Percentiles rank a stretch among this genome's conserved stretches.
phyloP scores from a whole-genome alignment of 2,888 invertebrate species.

The Craniophora ligustri region DNA sequence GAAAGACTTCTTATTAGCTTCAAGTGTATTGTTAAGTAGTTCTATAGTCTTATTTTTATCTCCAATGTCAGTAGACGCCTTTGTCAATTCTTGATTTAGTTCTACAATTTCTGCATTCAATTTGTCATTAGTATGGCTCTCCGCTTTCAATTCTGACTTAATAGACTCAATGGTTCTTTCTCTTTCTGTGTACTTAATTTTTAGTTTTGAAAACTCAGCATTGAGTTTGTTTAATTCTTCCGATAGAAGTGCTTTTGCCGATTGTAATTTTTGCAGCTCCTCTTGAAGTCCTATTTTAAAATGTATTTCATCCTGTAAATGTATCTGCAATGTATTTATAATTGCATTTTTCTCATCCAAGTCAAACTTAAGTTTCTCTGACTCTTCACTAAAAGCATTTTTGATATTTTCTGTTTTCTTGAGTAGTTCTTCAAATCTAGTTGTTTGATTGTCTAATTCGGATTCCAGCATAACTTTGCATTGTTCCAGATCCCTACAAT shows the following conservation, averaged over 20 bases:
- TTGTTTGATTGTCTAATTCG: slow-evolving; percentile 63
- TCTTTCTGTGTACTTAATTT: slow-evolving; percentile 57
- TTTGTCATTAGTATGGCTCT: slow-evolving; percentile 47
- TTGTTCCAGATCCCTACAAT: slow-evolving; percentile 61
- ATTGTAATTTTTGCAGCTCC: slow-evolving; percentile 59
- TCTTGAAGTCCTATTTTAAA: slow-evolving; percentile 67
- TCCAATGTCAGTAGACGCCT: slow-evolving; percentile 46
- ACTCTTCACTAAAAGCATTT: slow-evolving; percentile 61
- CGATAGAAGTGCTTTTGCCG: slow-evolving; percentile 49
- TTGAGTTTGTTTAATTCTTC: slow-evolving; percentile 57
- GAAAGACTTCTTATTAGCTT: slow-evolving; percentile 44
- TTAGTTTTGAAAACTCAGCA: slow-evolving; percentile 48
- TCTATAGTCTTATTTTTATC: slow-evolving; percentile 56
- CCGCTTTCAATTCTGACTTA: slow-evolving; percentile 59
- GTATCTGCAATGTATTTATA: slow-evolving; percentile 67
- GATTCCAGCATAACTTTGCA: slow-evolving; percentile 58
- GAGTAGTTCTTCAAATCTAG: slow-evolving; percentile 57
- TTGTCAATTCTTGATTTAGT: slow-evolving; percentile 51
- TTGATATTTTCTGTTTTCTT: slow-evolving; percentile 66
- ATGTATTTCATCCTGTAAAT: slow-evolving; percentile 72
- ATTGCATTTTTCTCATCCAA: slow-evolving; percentile 70
- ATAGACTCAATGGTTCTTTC: slow-evolving; percentile 59
- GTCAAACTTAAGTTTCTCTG: slow-evolving; percentile 60
- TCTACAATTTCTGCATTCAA: slow-evolving; percentile 51
- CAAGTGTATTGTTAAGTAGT: slow-evolving; percentile 45